These are phyloP conservation scores for Cuniculus paca DNA, from an alignment of 2,797 vertebrate genomes.

Conservation along the genomic window DNA sequence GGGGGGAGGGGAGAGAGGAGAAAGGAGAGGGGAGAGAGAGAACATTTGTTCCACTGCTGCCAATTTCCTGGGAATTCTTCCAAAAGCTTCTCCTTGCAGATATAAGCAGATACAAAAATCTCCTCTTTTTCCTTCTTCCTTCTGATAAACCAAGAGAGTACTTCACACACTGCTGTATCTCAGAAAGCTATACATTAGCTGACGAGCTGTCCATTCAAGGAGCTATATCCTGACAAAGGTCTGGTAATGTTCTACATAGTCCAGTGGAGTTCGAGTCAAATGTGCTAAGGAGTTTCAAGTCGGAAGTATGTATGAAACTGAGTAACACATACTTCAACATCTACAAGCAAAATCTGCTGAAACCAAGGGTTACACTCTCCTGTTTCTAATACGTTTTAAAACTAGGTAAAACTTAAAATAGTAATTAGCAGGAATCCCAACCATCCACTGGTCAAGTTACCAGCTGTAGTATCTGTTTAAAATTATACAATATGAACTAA, in stretches of 20 bases:
- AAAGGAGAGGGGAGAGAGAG: not conserved
- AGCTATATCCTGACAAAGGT: not conserved
- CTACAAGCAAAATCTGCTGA: not conserved
- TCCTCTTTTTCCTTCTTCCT: not conserved
- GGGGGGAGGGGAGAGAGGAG: no score
- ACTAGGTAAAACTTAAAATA: slow-evolving; percentile 21
- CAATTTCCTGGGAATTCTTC: not conserved
- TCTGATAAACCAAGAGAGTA: not conserved
- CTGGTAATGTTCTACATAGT: not conserved
- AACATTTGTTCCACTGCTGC: not conserved
- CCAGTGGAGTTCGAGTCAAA: not conserved
- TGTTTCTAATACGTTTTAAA: not conserved
- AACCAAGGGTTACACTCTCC: not conserved
- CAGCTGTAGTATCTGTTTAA: slow-evolving; percentile 35
- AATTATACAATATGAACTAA: not conserved
- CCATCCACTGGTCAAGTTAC: not conserved
- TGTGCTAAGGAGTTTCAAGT: not conserved
- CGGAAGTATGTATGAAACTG: not conserved
- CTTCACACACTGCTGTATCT: not conserved
- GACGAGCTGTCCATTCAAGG: no score
- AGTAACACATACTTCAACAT: not conserved
- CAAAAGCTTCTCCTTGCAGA: not conserved
- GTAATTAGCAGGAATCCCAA: not conserved
- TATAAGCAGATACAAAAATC: not conserved
- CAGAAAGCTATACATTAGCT: not conserved